These are phyloP conservation scores for Argyrosomus japonicus DNA, from an alignment of 2,113 vertebrate species.

Conservation along the genomic window DNA sequence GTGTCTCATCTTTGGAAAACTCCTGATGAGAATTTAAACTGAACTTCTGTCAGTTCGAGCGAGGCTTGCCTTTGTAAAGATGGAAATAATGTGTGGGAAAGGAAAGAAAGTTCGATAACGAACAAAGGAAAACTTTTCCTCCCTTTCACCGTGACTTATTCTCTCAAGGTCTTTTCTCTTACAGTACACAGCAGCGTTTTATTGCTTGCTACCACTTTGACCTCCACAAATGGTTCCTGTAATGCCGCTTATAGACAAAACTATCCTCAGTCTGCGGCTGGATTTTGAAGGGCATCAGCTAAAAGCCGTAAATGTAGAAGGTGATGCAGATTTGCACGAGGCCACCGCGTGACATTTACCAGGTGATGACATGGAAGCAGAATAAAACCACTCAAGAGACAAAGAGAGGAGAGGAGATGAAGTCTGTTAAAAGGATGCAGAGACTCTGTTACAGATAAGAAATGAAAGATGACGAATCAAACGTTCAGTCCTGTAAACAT, in stretches of 20 bases:
- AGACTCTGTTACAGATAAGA: neutral
- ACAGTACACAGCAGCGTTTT: conserved; percentile 9
- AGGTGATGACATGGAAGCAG: conserved; percentile 14
- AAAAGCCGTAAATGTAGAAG: conserved; percentile 35
- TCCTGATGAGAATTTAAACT: conserved; percentile 38
- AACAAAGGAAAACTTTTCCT: neutral
- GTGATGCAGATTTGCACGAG: conserved; percentile 19
- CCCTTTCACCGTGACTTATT: neutral
- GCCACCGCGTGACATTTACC: conserved; percentile 18
- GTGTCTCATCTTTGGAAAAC: conserved; percentile 16
- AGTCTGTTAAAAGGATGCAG: neutral
- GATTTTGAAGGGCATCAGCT: conserved; percentile 1
- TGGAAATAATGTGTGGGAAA: conserved; percentile 15
- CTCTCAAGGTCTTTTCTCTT: conserved; percentile 13
- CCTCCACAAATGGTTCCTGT: neutral
- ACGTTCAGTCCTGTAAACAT: neutral
- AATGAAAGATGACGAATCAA: neutral
- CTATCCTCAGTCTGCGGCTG: neutral
- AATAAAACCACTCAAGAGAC: neutral
- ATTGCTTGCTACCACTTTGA: neutral
- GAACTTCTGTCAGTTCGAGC: conserved; percentile 4
- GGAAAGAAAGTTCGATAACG: neutral
- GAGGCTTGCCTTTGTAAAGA: neutral
- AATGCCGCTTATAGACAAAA: conserved; percentile 1
- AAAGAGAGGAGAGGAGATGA: neutral